These are phyloP conservation scores for Chrysoperla carnea DNA, from an alignment of 1,140 invertebrate species.

Conservation along the genomic window DNA sequence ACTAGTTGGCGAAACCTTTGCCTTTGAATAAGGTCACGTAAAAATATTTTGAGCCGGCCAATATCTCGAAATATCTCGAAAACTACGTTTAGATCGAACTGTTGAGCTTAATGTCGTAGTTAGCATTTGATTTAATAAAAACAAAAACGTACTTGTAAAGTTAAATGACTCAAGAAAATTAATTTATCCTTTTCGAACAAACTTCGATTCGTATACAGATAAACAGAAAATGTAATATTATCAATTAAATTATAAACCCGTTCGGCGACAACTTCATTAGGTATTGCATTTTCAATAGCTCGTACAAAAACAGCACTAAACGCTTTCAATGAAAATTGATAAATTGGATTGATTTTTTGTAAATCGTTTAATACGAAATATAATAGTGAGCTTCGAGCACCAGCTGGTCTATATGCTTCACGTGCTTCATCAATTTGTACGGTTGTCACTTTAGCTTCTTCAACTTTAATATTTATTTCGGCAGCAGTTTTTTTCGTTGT, in stretches of 20 bases:
- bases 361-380: conserved; percentile 93
- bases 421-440: conserved; percentile 78
- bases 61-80: too few species aligned
- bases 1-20: too few species aligned
- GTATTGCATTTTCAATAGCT: conserved; percentile 53
- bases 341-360: conserved; percentile 86
- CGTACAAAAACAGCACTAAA: conserved; percentile 87
- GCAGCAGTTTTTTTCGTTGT: conserved; percentile 83
- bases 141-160: conserved; percentile 44
- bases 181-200: conserved; percentile 88
- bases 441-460: conserved; percentile 69
- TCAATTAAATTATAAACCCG: conserved; percentile 69
- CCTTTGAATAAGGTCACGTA: too few species aligned
- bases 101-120: too few species aligned
- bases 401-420: conserved; percentile 75
- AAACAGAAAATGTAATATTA: conserved; percentile 73
- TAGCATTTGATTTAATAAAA: too few species aligned
- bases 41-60: too few species aligned
- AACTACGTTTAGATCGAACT: too few species aligned
- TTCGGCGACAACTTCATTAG: conserved; percentile 45
- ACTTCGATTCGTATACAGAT: conserved; percentile 74
- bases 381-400: conserved; percentile 69
- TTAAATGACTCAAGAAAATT: conserved; percentile 78
- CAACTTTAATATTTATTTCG: conserved; percentile 73
- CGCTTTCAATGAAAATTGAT: conserved; percentile 91